Evolutionary conservation across 2,888 invertebrate species (phyloP).

Genomic region (Nymphalis urticae): DNA sequence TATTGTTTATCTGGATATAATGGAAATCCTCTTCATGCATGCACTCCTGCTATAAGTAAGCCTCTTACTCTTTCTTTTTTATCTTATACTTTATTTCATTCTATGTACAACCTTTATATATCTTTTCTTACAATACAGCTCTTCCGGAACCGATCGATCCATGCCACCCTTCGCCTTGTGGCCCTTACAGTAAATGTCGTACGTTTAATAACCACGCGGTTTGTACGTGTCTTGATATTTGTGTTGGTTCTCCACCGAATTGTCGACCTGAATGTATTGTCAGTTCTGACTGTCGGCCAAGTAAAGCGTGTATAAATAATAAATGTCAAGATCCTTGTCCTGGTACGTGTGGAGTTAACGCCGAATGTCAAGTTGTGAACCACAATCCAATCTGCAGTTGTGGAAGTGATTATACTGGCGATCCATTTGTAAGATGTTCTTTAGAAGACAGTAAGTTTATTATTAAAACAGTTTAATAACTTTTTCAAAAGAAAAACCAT

Average conservation of each 20-base stretch:
- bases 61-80: conserved; percentile 65
- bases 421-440: conserved; percentile 88
- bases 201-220: conserved; percentile 86
- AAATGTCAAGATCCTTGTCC: conserved; percentile 90
- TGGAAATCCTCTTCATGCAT: conserved; percentile 87
- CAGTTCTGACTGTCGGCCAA: conserved; percentile 88
- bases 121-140: conserved; percentile 65
- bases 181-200: conserved; percentile 88
- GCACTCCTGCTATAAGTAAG: conserved; percentile 84
- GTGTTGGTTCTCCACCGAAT: conserved; percentile 87
- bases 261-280: conserved; percentile 90
- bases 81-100: conserved; percentile 50
- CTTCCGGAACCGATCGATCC: conserved; percentile 81
- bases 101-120: conserved; percentile 50
- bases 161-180: conserved; percentile 89
- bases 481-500: conserved; percentile 17
- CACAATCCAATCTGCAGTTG: conserved; percentile 92
- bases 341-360: conserved; percentile 88
- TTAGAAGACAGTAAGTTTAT: conserved; percentile 83
- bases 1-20: conserved; percentile 86
- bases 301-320: conserved; percentile 88
- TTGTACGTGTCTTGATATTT: conserved; percentile 88
- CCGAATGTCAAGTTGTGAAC: conserved; percentile 88
- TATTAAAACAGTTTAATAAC: conserved; percentile 29
- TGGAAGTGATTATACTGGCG: conserved; percentile 85